Evolutionary conservation across 2,113 vertebrate species (phyloP), one percentile per base, ranked within the genome.

Genomic region (Aspiorhynchus laticeps): DNA sequence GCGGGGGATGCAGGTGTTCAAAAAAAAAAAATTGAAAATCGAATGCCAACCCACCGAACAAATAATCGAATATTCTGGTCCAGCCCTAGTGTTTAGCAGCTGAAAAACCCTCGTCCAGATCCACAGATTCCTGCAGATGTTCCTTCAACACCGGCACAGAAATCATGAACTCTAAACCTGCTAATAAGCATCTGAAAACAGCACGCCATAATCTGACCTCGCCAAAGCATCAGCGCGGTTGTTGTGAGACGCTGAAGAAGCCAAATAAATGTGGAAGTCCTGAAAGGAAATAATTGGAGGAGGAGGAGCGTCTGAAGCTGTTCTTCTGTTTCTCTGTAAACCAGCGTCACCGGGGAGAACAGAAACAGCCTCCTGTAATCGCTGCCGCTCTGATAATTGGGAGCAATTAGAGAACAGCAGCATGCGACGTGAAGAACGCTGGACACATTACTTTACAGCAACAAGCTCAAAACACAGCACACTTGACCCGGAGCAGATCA

Each of bases 251-350:
- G 1, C 56, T n/a, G 56, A 61, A 61, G 56, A 10, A 59, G 56
- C 7, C 56, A 24, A 59, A 59, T 59, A 59, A 59, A 59, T 59
- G 21, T 59, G 46, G 10, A 21, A 8, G 21, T 4, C n/a, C 21
- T 59, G 56, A 59, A 59, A 56, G 53, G 19, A 5, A 69, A 33
- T 83, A 83, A 83, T 83, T 83, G 80, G 80, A 51, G n/a, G n/a
- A n/a, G n/a, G n/a, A n/a, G 41, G 14, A 81, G 80, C 24, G 38
- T n/a, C 1, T 5, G 24, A 61, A 61, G 56, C n/a, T 17, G n/a
- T 59, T 33, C 80, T 21, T 21, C 28, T 69, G 80, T 67, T 21
- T 82, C 43, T 46, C n/a, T 65, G n/a, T 82, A 67, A 46, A 69
- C 41, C 14, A 21, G 41, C 0, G 63, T 83, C 63, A 48, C 80